These are phyloP conservation scores for Pampusana beccarii DNA, from an alignment of 2,113 vertebrate species.

Conservation along the genomic window DNA sequence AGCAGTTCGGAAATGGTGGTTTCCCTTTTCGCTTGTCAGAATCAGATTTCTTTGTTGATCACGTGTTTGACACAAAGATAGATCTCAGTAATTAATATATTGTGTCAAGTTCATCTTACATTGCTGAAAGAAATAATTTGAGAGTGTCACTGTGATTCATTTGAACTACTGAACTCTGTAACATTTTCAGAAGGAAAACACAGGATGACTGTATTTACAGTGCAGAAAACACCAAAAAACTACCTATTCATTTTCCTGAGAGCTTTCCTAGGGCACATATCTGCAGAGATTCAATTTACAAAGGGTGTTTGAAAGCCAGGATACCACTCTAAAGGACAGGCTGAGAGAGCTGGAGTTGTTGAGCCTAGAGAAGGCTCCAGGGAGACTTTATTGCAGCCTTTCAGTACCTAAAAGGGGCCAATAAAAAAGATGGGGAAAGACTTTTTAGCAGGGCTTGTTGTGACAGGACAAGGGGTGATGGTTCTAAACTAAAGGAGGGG, in stretches of 20 bases:
- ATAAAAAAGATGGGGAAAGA: too few relatives aligned
- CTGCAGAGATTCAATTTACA: background rate
- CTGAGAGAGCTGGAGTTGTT: too few relatives aligned
- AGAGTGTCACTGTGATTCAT: background rate
- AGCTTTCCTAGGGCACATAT: background rate
- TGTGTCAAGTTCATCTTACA: background rate
- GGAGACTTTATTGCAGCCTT: too few relatives aligned
- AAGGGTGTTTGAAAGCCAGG: background rate
- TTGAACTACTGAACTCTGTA: background rate
- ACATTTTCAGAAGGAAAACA: background rate
- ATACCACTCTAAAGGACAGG: background rate
- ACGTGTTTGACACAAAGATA: background rate
- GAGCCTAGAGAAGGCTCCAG: too few relatives aligned
- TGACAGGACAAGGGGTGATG: too few relatives aligned
- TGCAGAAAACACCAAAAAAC: background rate
- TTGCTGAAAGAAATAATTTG: constrained; percentile 2
- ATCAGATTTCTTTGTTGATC: background rate
- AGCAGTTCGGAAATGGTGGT: background rate
- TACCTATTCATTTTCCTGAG: background rate
- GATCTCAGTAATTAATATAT: constrained; percentile 28
- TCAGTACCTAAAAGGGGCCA: too few relatives aligned
- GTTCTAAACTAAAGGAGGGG: too few relatives aligned
- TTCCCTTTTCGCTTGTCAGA: background rate
- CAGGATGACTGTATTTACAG: background rate
- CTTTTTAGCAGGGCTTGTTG: too few relatives aligned